phyloP scores from a whole-genome alignment of 1,140 invertebrate genomes.

The Venturia canescens region DNA sequence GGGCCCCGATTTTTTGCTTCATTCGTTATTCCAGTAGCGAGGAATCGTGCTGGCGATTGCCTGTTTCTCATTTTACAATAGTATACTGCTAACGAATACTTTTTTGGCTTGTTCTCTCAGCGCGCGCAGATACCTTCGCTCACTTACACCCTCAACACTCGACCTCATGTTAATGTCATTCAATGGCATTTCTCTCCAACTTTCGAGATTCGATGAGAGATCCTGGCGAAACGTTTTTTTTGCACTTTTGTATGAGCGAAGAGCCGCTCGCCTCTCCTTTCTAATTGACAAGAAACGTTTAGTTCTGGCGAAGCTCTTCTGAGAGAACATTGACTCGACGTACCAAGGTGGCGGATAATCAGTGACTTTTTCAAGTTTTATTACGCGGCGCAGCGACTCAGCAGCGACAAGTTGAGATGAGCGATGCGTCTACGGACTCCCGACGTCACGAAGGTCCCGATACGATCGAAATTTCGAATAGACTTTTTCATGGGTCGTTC shows the following conservation, averaged over 20 bases:
- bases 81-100: no score
- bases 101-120: slow-evolving; percentile 46
- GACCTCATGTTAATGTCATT: slow-evolving; percentile 71
- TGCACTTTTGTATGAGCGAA: slow-evolving; percentile 51
- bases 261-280: slow-evolving; percentile 57
- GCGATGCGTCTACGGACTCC: not conserved
- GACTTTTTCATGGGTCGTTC: not conserved
- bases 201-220: slow-evolving; percentile 54
- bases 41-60: slow-evolving; percentile 41
- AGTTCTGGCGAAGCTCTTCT: not conserved
- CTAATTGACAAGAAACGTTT: slow-evolving; percentile 69
- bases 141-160: slow-evolving; percentile 13
- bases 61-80: slow-evolving; percentile 22
- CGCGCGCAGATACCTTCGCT: not conserved
- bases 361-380: slow-evolving; percentile 62
- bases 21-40: slow-evolving; percentile 35
- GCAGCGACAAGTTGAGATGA: slow-evolving; percentile 23
- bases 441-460: not conserved
- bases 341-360: slow-evolving; percentile 67
- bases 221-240: slow-evolving; percentile 62
- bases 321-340: slow-evolving; percentile 56
- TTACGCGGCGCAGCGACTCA: slow-evolving; percentile 55
- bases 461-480: not conserved
- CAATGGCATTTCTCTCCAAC: slow-evolving; percentile 62
- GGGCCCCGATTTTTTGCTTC: slow-evolving; percentile 56